Evolutionary conservation across 2,113 vertebrate species (phyloP).

Genomic region (Microtus pennsylvanicus): DNA sequence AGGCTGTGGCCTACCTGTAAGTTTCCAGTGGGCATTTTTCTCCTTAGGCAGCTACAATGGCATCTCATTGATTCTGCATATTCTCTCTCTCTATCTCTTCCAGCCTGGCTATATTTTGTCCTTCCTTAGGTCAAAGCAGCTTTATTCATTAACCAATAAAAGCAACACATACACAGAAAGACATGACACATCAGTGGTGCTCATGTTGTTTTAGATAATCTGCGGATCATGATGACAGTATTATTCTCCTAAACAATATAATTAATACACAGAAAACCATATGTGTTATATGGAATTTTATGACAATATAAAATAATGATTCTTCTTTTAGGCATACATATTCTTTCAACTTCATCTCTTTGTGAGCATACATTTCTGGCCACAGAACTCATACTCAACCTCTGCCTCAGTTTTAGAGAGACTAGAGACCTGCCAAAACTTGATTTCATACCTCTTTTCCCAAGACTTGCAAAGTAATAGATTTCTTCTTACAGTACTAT

Average conservation of each 20-base stretch:
- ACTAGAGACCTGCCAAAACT: not conserved
- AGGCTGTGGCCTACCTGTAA: too few relatives aligned
- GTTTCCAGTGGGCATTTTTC: too few relatives aligned
- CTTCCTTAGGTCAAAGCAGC: too few relatives aligned
- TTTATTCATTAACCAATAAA: too few relatives aligned
- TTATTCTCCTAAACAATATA: not conserved
- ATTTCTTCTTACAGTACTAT: not conserved
- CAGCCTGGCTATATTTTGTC: too few relatives aligned
- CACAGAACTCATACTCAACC: too few relatives aligned
- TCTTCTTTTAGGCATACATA: not conserved
- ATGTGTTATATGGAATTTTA: not conserved
- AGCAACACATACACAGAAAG: too few relatives aligned
- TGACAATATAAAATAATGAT: not conserved
- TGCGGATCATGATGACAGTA: not conserved
- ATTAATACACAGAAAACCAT: not conserved
- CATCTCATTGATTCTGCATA: too few relatives aligned
- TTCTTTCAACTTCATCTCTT: not conserved
- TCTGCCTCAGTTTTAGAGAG: not conserved
- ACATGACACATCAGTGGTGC: too few relatives aligned
- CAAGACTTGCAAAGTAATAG: not conserved
- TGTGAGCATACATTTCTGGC: not conserved
- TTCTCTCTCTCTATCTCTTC: too few relatives aligned
- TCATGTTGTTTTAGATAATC: not conserved
- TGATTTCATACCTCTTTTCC: not conserved
- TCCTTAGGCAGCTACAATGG: too few relatives aligned